Evolutionary conservation across 2,113 vertebrate species (phyloP).

Genomic region (Thomomys bottae): DNA sequence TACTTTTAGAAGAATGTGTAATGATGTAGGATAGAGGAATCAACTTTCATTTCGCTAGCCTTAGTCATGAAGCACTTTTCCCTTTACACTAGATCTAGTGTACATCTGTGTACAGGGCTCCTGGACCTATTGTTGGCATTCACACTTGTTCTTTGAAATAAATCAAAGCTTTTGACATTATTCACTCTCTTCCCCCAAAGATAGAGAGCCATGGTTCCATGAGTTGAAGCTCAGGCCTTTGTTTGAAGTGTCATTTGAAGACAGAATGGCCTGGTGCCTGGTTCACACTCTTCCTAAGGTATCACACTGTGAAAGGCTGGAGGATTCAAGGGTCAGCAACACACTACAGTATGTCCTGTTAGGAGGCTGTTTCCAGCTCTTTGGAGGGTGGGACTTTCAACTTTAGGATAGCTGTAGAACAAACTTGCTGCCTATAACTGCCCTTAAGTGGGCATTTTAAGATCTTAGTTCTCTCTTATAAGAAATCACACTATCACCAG

Average conservation of each 20-base stretch:
- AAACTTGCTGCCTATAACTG: not conserved
- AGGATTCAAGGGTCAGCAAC: not conserved
- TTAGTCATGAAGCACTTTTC: not conserved
- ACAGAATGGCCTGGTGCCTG: not conserved
- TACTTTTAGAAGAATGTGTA: conserved; percentile 1
- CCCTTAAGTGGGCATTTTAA: not conserved
- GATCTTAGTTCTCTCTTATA: not conserved
- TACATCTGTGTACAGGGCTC: not conserved
- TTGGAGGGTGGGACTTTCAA: not conserved
- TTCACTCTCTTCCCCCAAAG: not conserved
- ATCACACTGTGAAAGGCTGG: not conserved
- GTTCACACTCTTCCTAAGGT: not conserved
- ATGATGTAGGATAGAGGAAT: not conserved
- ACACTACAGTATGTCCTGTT: not conserved
- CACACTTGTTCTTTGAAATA: not conserved
- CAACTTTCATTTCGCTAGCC: conserved; percentile 2
- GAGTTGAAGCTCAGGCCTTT: not conserved
- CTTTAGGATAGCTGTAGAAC: not conserved
- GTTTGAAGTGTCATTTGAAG: not conserved
- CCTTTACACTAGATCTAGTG: not conserved
- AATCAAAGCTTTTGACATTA: not conserved
- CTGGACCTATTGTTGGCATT: not conserved
- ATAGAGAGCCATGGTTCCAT: not conserved
- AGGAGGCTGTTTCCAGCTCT: not conserved
- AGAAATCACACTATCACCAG: too few relatives aligned